Evolutionary conservation across 2,888 invertebrate species (phyloP).

Genomic region (Chrysotoxum bicinctum): DNA sequence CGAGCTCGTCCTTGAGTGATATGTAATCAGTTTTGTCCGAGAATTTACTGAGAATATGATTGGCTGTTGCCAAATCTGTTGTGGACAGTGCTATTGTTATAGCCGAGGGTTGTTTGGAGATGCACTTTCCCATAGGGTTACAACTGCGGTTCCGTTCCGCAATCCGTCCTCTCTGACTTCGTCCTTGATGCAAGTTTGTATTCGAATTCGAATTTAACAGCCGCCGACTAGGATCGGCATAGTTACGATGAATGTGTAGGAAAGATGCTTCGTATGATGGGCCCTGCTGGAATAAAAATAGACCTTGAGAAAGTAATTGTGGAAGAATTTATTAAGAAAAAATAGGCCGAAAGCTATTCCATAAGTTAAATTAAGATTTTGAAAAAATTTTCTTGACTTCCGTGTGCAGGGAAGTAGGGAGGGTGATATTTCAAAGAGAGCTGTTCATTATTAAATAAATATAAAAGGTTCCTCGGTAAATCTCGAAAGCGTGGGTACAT

Average conservation of each 20-base stretch:
- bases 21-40: constrained; percentile 75
- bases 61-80: constrained; percentile 78
- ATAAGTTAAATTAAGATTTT: background rate
- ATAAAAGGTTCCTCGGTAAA: background rate
- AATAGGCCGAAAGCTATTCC: background rate
- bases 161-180: background rate
- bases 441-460: background rate
- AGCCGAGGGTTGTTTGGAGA: constrained; percentile 80
- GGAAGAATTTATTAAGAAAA: background rate
- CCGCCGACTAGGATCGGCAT: background rate
- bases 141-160: constrained; percentile 44
- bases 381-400: background rate
- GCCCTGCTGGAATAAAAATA: constrained; percentile 10
- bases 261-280: constrained; percentile 3
- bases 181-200: constrained; percentile 31
- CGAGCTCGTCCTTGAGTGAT: constrained; percentile 75
- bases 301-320: background rate
- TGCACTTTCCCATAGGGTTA: constrained; percentile 81
- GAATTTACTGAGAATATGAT: constrained; percentile 75
- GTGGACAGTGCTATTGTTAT: constrained; percentile 79
- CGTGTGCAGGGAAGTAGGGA: background rate
- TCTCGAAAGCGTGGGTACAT: background rate
- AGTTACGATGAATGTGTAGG: background rate
- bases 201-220: background rate
- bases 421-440: background rate